Base-by-base conservation (phyloP, 2,888 invertebrate genomes). In the Tetragonisca angustula region DNA sequence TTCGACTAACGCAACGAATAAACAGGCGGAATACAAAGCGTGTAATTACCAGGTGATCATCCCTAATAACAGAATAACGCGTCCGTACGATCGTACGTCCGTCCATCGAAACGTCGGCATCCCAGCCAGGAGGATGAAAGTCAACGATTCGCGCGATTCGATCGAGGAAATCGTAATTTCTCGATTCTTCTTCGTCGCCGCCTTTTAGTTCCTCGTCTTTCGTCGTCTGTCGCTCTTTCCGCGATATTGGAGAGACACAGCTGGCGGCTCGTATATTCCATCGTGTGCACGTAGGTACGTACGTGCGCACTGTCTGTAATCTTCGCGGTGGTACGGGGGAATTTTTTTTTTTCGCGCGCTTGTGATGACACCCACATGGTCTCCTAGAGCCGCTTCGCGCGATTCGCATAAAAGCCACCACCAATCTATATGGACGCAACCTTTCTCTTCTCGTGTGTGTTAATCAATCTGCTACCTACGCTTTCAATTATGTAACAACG, bases 381-480 rank as follows among this genome's bases (percentile, higher is more conserved):
- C 79, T 80, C 84, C 76, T 79, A 81, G 75, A 81, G 75, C 81
- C 83, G 79, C 84, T 79, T 78, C 79, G 49, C 70, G 67, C 86
- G 92, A 94, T 93, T 94, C 93, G 92, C 93, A 92, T 92, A 92
- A 85, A 92, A 92, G 92, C 93, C 93, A 91, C 93, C 91, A 92
- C 93, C 93, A 92, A 92, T 93, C 92, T 92, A 86, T 89, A 89
- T 81, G 87, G 84, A 83, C 87, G 83, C 85, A 83, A 88, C 94
- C 94, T 94, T 94, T 94, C 94, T 94, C 94, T 92, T 93, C 87
- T 81, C 87, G 27, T 92, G 92, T 94, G 94, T 94, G 94, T 93
- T 94, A 94, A 94, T 94, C 94, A 94, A 94, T 94, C 94, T 92
- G 93, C 94, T 92, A 94, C 94, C 94, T 94, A 94, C 94, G 94